Percentiles rank a stretch among this genome's conserved stretches.
These are phyloP conservation scores for Crypturellus tataupa DNA, from an alignment of 2,797 vertebrate species.

Conservation along the genomic window DNA sequence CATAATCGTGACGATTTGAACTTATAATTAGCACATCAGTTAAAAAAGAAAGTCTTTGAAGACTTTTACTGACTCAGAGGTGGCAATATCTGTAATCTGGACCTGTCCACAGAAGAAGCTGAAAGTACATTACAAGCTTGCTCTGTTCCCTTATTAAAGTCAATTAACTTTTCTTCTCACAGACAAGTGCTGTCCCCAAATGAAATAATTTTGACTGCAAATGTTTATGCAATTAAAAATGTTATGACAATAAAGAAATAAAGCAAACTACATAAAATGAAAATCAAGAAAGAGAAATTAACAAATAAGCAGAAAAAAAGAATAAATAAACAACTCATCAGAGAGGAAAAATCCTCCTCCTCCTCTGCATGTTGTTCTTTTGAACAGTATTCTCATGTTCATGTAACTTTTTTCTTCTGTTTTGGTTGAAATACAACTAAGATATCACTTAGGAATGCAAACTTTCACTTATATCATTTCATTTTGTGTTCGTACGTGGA, in stretches of 20 bases:
- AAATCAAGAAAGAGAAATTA: conserved; percentile 1
- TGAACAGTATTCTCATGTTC: too few species aligned
- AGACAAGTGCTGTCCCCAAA: not conserved
- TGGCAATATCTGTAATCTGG: not conserved
- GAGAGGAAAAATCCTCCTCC: not conserved
- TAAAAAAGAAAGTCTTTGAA: conserved; percentile 7
- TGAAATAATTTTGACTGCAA: not conserved
- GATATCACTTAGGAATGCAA: not conserved
- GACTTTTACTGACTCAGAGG: not conserved
- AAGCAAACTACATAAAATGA: not conserved
- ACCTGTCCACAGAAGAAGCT: not conserved
- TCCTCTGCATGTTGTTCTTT: not conserved
- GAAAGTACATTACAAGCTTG: not conserved
- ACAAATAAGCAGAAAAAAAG: not conserved
- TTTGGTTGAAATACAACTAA: not conserved
- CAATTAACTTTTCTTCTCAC: not conserved
- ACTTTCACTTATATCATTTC: not conserved
- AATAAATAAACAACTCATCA: not conserved
- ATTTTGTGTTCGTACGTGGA: not conserved
- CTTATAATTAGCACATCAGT: conserved; percentile 1
- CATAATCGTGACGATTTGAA: not conserved
- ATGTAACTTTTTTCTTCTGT: not conserved
- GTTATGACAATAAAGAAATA: not conserved
- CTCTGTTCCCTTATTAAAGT: not conserved
- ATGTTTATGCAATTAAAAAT: not conserved